Percentiles rank a stretch among this genome's conserved stretches.
Evolutionary conservation across 2,797 vertebrate genomes (phyloP).

Genomic region (Pelodytes ibericus): DNA sequence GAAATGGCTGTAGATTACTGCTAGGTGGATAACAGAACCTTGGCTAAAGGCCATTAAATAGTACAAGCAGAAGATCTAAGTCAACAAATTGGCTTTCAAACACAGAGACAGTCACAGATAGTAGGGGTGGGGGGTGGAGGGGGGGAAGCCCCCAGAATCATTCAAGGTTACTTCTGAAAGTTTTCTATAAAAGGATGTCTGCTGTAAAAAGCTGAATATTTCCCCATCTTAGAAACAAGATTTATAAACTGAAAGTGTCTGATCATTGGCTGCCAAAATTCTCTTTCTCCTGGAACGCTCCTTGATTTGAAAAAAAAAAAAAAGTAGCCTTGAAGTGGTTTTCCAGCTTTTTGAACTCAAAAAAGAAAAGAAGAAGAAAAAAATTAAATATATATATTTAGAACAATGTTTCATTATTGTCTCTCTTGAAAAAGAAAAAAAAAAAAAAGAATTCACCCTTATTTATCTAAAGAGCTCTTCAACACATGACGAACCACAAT

Average conservation of each 20-base stretch:
- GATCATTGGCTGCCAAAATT: conserved; percentile 71
- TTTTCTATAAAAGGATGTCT: conserved; percentile 46
- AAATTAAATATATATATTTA: no score
- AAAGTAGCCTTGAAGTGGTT: conserved; percentile 79
- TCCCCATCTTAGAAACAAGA: conserved; percentile 62
- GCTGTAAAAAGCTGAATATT: conserved; percentile 24
- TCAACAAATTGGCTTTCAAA: no score
- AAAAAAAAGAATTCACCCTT: conserved; percentile 73
- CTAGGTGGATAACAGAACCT: no score
- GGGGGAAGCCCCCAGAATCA: no score
- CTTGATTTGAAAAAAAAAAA: conserved; percentile 65
- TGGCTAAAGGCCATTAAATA: no score
- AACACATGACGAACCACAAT: conserved; percentile 73
- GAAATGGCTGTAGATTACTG: no score
- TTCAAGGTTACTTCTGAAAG: conserved; percentile 24
- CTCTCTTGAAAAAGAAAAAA: conserved; percentile 51
- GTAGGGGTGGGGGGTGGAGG: no score
- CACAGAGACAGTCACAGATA: no score
- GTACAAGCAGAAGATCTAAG: no score
- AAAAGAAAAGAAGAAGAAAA: conserved; percentile 58
- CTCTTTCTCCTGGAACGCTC: conserved; percentile 62
- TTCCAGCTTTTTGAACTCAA: conserved; percentile 72
- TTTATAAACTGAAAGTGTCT: conserved; percentile 65
- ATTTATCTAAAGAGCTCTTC: conserved; percentile 72
- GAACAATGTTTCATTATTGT: conserved; percentile 74